These are phyloP conservation scores for zebrafish (Danio rerio) DNA, from an alignment of 2,113 vertebrate species.

Conservation along the genomic window DNA sequence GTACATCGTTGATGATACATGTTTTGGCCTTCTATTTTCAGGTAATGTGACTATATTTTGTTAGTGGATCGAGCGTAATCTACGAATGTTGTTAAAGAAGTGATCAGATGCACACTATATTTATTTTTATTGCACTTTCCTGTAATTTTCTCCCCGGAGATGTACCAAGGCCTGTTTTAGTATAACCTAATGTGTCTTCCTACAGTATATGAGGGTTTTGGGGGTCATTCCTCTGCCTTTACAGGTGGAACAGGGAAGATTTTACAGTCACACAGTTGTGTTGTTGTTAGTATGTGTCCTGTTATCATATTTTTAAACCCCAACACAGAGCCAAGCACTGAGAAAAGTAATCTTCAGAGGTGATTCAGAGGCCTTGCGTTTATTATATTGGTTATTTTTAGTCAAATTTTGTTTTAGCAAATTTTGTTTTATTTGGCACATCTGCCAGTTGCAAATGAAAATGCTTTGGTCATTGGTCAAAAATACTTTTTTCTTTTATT, in stretches of 20 bases:
- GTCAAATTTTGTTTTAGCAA: no score
- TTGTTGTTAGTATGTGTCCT: slow-evolving; percentile 3
- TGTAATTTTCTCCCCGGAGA: slow-evolving; percentile 60
- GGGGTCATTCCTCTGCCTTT: slow-evolving; percentile 10
- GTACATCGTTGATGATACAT: slow-evolving; percentile 72
- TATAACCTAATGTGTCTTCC: slow-evolving; percentile 63
- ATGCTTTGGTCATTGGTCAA: no score
- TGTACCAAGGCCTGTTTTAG: slow-evolving; percentile 52
- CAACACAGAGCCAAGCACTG: neutral
- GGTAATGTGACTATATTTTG: slow-evolving; percentile 62
- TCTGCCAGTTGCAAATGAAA: no score
- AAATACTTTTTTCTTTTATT: no score
- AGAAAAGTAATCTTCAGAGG: neutral
- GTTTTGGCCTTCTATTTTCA: slow-evolving; percentile 69
- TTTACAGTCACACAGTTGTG: neutral
- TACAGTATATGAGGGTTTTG: slow-evolving; percentile 50
- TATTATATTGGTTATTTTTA: neutral
- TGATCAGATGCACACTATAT: slow-evolving; percentile 70
- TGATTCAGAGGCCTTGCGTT: neutral
- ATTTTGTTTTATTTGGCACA: no score
- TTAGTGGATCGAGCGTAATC: slow-evolving; percentile 59
- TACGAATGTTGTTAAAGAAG: slow-evolving; percentile 68
- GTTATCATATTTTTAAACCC: neutral
- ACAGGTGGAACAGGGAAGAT: neutral
- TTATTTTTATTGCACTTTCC: slow-evolving; percentile 73